These are phyloP conservation scores for Drosophila eugracilis DNA, from an alignment of 1,140 invertebrate species.

Conservation along the genomic window DNA sequence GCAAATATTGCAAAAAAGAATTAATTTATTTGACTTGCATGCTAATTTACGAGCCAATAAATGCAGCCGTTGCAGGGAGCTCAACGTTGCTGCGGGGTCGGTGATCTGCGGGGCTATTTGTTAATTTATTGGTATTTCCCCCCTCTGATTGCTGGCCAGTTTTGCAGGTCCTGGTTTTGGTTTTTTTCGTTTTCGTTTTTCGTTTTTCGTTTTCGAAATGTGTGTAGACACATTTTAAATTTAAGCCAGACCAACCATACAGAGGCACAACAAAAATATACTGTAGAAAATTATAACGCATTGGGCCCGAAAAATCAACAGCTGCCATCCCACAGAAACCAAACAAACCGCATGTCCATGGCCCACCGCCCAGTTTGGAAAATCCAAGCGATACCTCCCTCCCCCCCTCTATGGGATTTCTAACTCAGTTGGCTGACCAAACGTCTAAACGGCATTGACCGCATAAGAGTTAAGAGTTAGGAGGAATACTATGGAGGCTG, in stretches of 20 bases:
- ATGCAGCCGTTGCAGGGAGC: slow-evolving; percentile 44
- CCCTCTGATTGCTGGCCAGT: slow-evolving; percentile 21
- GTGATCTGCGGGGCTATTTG: slow-evolving; percentile 60
- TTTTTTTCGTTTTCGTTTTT: no score
- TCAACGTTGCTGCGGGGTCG: not conserved
- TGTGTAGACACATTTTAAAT: slow-evolving; percentile 77
- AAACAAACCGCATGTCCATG: slow-evolving; percentile 72
- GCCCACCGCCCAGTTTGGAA: slow-evolving; percentile 4
- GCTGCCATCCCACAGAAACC: slow-evolving; percentile 77
- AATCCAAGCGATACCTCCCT: no score
- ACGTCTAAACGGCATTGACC: slow-evolving; percentile 77
- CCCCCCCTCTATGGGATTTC: slow-evolving; percentile 1
- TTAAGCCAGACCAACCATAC: slow-evolving; percentile 50
- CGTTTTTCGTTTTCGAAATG: slow-evolving; percentile 5
- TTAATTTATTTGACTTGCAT: slow-evolving; percentile 83
- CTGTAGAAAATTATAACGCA: slow-evolving; percentile 77
- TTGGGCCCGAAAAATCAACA: slow-evolving; percentile 79
- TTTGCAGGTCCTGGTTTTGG: not conserved
- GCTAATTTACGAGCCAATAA: slow-evolving; percentile 82
- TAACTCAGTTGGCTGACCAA: slow-evolving; percentile 68
- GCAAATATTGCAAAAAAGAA: slow-evolving; percentile 82
- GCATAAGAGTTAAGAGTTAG: slow-evolving; percentile 69
- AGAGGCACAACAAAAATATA: slow-evolving; percentile 37
- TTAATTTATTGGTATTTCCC: slow-evolving; percentile 73
- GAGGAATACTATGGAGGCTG: not conserved